Evolutionary conservation across 2,113 vertebrate species (phyloP).

Genomic region (Junco hyemalis): DNA sequence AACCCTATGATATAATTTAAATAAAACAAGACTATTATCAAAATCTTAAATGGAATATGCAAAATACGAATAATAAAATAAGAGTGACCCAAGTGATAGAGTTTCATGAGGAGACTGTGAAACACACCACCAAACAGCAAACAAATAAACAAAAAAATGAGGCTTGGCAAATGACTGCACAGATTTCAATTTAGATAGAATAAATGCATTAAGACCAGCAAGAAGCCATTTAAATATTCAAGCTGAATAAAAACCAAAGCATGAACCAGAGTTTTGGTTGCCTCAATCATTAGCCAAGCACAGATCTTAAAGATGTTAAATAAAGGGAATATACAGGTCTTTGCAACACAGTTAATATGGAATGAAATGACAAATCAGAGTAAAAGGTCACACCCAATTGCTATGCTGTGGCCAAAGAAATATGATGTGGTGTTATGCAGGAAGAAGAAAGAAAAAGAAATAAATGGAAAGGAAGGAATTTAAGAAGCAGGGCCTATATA

Average conservation of each 20-base stretch:
- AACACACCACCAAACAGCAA: neutral
- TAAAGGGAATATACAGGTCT: slow-evolving; percentile 4
- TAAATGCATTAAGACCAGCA: neutral
- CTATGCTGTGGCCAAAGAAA: neutral
- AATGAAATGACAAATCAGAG: slow-evolving; percentile 20
- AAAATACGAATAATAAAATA: neutral
- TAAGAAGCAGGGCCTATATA: neutral
- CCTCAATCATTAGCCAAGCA: slow-evolving; percentile 4
- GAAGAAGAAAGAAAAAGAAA: neutral
- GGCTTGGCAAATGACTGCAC: neutral
- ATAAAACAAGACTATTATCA: neutral
- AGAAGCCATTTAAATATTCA: slow-evolving; percentile 39
- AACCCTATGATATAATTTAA: neutral
- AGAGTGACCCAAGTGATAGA: neutral
- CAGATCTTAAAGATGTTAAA: slow-evolving; percentile 21
- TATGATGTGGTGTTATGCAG: neutral
- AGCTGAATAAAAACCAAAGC: neutral
- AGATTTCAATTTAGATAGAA: slow-evolving; percentile 27
- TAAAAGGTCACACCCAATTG: neutral
- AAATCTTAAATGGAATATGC: neutral
- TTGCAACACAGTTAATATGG: neutral
- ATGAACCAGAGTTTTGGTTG: neutral
- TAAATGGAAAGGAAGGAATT: neutral
- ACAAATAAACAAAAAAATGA: neutral
- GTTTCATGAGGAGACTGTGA: neutral